A percentile compares a stretch with the other conserved stretches of the same genome.
These are phyloP conservation scores for Acanthiza pusilla DNA, from an alignment of 2,797 vertebrate species.

Conservation along the genomic window DNA sequence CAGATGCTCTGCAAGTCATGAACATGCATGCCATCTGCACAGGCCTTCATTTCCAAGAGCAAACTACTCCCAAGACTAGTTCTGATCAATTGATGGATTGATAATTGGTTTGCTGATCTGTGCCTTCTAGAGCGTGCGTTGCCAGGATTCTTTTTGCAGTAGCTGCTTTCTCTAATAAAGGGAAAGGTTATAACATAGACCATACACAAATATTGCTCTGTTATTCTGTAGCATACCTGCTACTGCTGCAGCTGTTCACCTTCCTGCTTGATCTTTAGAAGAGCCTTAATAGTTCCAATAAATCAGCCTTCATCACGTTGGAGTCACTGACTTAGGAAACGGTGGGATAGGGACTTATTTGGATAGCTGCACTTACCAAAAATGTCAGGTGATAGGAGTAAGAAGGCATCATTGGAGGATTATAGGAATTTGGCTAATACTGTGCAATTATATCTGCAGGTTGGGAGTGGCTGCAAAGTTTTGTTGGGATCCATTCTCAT, in stretches of 20 bases:
- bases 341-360: background rate
- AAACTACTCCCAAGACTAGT: slow-evolving; percentile 56
- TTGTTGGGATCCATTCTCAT: background rate
- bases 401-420: background rate
- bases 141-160: background rate
- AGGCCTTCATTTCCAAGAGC: slow-evolving; percentile 40
- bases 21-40: slow-evolving; percentile 41
- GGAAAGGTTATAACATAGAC: background rate
- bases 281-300: background rate
- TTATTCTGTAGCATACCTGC: background rate
- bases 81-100: slow-evolving; percentile 57
- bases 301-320: background rate
- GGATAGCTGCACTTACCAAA: background rate
- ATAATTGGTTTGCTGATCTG: slow-evolving; percentile 36
- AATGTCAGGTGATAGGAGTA: background rate
- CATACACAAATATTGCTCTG: background rate
- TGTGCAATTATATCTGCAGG: background rate
- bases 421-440: background rate
- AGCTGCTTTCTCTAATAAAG: background rate
- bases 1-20: slow-evolving; percentile 51
- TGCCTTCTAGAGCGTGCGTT: background rate
- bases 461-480: background rate
- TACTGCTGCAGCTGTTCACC: slow-evolving; percentile 10
- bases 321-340: background rate
- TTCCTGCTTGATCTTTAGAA: slow-evolving; percentile 48